These are phyloP conservation scores for Patiria miniata DNA, from an alignment of 35 echinoderm and acorn worm species.

Conservation along the genomic window DNA sequence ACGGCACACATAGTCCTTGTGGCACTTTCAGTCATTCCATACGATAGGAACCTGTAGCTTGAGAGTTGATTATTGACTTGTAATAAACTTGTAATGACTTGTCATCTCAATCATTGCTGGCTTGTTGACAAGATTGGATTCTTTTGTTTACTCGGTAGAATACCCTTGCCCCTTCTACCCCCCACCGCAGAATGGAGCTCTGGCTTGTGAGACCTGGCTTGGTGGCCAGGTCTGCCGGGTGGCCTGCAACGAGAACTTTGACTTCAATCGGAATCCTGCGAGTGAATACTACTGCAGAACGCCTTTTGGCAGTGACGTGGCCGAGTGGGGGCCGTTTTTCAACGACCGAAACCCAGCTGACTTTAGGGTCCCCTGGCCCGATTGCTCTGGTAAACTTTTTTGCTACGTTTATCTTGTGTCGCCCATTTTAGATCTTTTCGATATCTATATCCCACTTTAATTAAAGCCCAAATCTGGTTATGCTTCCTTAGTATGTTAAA, in stretches of 20 bases:
- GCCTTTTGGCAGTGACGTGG: neutral
- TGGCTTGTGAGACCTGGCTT: slow-evolving; percentile 53
- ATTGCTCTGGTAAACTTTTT: slow-evolving; percentile 56
- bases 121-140: too few relatives aligned
- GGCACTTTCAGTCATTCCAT: too few relatives aligned
- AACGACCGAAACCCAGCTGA: neutral
- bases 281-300: slow-evolving; percentile 28
- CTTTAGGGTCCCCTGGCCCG: slow-evolving; percentile 54
- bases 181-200: slow-evolving; percentile 45
- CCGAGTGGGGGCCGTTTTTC: neutral
- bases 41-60: too few relatives aligned
- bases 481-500: too few relatives aligned
- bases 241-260: slow-evolving; percentile 41
- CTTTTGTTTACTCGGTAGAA: slow-evolving; percentile 16
- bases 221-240: slow-evolving; percentile 55
- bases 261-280: slow-evolving; percentile 40
- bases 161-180: slow-evolving; percentile 49
- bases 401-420: too few relatives aligned
- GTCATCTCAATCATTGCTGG: too few relatives aligned
- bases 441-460: too few relatives aligned
- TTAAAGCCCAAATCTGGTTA: too few relatives aligned
- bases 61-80: too few relatives aligned
- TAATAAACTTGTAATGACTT: too few relatives aligned
- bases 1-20: too few relatives aligned
- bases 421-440: too few relatives aligned